These are phyloP conservation scores for Sinocyclocheilus maitianheensis DNA, from an alignment of 2,113 vertebrate species.

Conservation along the genomic window DNA sequence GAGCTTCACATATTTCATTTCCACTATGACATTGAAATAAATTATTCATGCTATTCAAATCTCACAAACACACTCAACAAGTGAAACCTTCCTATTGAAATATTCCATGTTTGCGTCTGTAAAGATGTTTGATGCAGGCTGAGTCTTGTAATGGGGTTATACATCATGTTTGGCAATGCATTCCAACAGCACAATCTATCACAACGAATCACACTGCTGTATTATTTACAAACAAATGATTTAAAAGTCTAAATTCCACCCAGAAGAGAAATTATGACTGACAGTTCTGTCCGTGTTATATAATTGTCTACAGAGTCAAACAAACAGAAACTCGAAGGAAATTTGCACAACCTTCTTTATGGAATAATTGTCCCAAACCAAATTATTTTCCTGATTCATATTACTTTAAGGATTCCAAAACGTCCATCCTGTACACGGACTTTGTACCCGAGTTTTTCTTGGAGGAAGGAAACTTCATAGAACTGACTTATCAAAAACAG, in stretches of 20 bases:
- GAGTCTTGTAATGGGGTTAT: conserved; percentile 26
- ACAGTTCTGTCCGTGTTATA: background rate
- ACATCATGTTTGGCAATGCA: conserved; percentile 37
- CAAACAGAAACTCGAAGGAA: background rate
- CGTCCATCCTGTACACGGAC: background rate
- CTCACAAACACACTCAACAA: background rate
- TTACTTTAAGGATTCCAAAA: background rate
- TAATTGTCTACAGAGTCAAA: conserved; percentile 13
- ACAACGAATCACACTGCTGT: conserved; percentile 12
- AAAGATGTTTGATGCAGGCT: conserved; percentile 34
- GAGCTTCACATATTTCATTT: background rate
- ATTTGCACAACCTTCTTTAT: background rate
- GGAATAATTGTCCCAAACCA: background rate
- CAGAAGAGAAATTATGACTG: conserved; percentile 19
- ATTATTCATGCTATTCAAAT: conserved; percentile 28
- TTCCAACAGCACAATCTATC: conserved; percentile 25
- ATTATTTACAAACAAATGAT: conserved; percentile 43
- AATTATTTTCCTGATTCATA: background rate
- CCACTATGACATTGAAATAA: background rate
- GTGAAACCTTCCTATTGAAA: background rate
- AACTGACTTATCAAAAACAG: conserved; percentile 7
- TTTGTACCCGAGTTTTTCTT: background rate
- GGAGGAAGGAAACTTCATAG: conserved; percentile 20
- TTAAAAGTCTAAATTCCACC: conserved; percentile 26
- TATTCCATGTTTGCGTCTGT: conserved; percentile 18